phyloP scores from a whole-genome alignment of 2,113 vertebrate genomes.

The Percopsis transmontana region DNA sequence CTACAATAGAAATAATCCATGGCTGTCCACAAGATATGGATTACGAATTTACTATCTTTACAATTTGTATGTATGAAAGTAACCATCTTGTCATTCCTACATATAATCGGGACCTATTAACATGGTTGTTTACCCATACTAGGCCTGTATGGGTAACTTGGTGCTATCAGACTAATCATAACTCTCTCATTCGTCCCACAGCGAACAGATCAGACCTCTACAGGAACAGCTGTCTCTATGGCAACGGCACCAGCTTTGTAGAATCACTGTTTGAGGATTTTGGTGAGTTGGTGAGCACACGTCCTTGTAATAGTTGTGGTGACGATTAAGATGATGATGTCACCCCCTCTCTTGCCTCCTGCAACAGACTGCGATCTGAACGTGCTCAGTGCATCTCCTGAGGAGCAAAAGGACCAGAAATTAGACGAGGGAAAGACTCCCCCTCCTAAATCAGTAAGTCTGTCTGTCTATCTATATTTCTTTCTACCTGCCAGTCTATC shows the following conservation, averaged over 20 bases:
- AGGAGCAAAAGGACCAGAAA: constrained; percentile 83
- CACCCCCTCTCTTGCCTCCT: neutral
- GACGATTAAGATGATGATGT: neutral
- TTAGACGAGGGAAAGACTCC: constrained; percentile 68
- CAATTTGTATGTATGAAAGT: no score
- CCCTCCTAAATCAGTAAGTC: constrained; percentile 73
- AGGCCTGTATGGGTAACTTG: no score
- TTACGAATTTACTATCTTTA: no score
- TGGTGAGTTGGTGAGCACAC: constrained; percentile 73
- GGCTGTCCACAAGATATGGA: no score
- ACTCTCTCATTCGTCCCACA: constrained; percentile 58
- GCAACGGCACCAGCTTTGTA: constrained; percentile 96
- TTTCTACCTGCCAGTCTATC: neutral
- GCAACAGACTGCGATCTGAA: constrained; percentile 89
- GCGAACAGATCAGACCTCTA: constrained; percentile 88
- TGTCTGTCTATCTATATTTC: neutral
- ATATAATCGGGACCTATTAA: no score
- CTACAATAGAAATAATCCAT: no score
- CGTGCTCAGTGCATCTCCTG: constrained; percentile 86
- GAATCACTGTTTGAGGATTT: constrained; percentile 97
- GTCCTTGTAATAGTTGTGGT: neutral
- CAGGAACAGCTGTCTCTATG: constrained; percentile 89
- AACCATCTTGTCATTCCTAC: no score
- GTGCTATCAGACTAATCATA: neutral
- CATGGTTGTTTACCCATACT: no score